A percentile compares a stretch with the other conserved stretches of the same genome.
These are phyloP conservation scores for Melanotaenia maccullochi DNA, from an alignment of 2,797 vertebrate genomes.

Conservation along the genomic window DNA sequence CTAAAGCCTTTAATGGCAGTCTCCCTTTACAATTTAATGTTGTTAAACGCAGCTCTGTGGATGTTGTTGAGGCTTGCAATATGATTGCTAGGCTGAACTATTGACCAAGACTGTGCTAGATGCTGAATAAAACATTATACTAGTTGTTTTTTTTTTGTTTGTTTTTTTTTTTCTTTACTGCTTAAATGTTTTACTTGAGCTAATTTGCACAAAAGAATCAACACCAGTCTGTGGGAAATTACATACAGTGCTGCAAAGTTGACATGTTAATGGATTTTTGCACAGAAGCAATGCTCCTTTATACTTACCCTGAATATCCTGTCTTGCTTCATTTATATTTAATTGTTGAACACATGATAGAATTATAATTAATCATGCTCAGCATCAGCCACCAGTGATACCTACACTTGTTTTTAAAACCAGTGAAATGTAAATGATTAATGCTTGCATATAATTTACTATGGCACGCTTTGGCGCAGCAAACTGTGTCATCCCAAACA, in stretches of 20 bases:
- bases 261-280: conserved; percentile 55
- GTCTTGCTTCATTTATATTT: conserved; percentile 54
- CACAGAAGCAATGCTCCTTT: conserved; percentile 55
- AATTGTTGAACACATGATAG: conserved; percentile 44
- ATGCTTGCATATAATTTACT: conserved; percentile 13
- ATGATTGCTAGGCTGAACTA: conserved; percentile 36
- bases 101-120: conserved; percentile 27
- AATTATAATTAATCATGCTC: conserved; percentile 67
- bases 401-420: conserved; percentile 50
- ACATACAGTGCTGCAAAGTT: conserved; percentile 39
- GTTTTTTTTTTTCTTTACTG: conserved; percentile 17
- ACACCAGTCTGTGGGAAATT: conserved; percentile 24
- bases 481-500: conserved; percentile 14
- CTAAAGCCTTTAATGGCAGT: conserved; percentile 60
- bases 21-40: conserved; percentile 59
- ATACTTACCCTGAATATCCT: conserved; percentile 47
- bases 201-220: conserved; percentile 51
- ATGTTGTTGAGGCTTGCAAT: conserved; percentile 33
- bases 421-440: conserved; percentile 30
- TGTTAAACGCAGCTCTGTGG: conserved; percentile 58
- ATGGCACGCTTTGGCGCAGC: conserved; percentile 5
- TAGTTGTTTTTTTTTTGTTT: not conserved
- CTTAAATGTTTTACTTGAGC: conserved; percentile 29
- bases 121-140: conserved; percentile 39
- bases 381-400: conserved; percentile 47